Evolutionary conservation across 2,888 invertebrate genomes (phyloP), one percentile per base, ranked within the genome.

Genomic region (Drosophila paranaensis): DNA sequence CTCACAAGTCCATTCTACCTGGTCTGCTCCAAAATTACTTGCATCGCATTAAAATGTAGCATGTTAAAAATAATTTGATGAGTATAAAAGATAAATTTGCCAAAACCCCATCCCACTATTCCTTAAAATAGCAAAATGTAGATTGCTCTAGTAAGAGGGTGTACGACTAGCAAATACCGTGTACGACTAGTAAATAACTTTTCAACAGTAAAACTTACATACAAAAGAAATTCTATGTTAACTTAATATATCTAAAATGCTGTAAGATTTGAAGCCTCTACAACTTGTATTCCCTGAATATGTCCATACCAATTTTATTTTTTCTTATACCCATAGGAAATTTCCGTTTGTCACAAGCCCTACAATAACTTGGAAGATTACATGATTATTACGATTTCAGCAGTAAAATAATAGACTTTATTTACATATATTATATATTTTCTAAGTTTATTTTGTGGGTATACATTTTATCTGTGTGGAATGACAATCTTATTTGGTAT

Each of bases 401-500:
- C 30, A 55, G 40, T 6, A 11, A 54, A 40, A 11, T 54, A 54
- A 54, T 55, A 55, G 54, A 55, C 54, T 55, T 55, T 55, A 55
- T 55, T 55, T 55, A 55, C 54, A 55, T 55, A 53, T 55, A 53
- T 55, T 37, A 53, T 53, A 66, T 75, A 67, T 76, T 77, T 51
- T 53, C 76, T 77, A 77, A 62, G 53, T 73, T 77, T 76, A 73
- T 76, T 73, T 76, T 57, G 69, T 62, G 51, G 69, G 65, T 66
- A 77, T 77, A 77, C 77, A 73, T 60, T 74, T 69, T 73, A 65
- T 72, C 58, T 62, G 68, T 65, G 70, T 77, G 77, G 77, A 77
- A 77, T 77, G 77, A 77, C 77, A 77, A 77, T 66, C 73, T 77
- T 77, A 77, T 65, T 64, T 77, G 60, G 56, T 77, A 77, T 70